These are phyloP conservation scores for Aplochiton taeniatus DNA, from an alignment of 2,797 vertebrate species.

Conservation along the genomic window DNA sequence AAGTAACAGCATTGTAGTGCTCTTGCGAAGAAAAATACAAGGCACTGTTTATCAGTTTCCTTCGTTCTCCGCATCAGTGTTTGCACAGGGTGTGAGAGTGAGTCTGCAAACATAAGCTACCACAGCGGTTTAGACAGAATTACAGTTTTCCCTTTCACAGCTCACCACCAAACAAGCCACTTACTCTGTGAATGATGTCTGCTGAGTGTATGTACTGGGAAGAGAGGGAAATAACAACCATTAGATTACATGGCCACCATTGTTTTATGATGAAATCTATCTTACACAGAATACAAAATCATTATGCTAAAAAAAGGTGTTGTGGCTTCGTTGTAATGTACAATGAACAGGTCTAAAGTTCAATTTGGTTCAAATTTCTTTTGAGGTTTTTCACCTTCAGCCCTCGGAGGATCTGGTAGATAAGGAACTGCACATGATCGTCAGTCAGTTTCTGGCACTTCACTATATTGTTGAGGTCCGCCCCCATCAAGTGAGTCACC, in stretches of 20 bases:
- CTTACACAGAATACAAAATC: background rate
- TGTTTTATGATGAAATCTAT: conserved; percentile 5
- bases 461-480: conserved; percentile 98
- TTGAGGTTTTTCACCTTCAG: conserved; percentile 83
- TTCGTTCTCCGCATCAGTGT: conserved; percentile 20
- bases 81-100: conserved; percentile 23
- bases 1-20: background rate
- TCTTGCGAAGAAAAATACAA: background rate
- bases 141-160: conserved; percentile 9
- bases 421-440: conserved; percentile 98
- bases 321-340: background rate
- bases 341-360: background rate
- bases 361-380: background rate
- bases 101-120: conserved; percentile 20
- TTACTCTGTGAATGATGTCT: conserved; percentile 98
- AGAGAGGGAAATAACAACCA: conserved; percentile 31
- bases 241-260: conserved; percentile 18
- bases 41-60: conserved; percentile 28
- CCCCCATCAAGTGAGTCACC: conserved; percentile 98
- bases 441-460: conserved; percentile 99
- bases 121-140: conserved; percentile 11
- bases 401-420: conserved; percentile 97
- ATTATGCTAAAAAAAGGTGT: background rate
- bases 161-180: conserved; percentile 55
- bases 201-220: conserved; percentile 96